Evolutionary conservation across 2,113 vertebrate species (phyloP).

Genomic region (Centropus bengalensis): DNA sequence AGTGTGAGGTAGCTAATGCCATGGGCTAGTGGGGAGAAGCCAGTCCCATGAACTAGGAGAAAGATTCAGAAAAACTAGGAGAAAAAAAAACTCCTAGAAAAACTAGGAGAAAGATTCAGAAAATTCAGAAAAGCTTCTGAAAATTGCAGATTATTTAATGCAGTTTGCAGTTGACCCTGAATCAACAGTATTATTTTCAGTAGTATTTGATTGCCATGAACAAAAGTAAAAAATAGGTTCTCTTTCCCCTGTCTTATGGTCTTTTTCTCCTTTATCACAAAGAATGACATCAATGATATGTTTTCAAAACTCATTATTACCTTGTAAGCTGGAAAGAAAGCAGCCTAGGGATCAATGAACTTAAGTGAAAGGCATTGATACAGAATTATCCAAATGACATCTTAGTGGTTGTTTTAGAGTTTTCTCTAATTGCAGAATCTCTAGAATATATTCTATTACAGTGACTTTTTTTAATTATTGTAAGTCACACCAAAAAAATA

Average conservation of each 20-base stretch:
- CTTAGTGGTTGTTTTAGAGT: neutral
- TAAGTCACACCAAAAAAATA: constrained; percentile 3
- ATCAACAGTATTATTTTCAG: neutral
- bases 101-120: too few species aligned
- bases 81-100: too few species aligned
- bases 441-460: neutral
- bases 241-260: neutral
- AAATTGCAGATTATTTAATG: neutral
- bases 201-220: neutral
- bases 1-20: neutral
- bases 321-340: neutral
- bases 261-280: neutral
- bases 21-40: neutral
- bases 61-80: neutral
- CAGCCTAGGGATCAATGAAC: neutral
- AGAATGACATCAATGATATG: neutral
- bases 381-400: neutral
- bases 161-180: neutral
- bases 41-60: neutral
- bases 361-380: neutral
- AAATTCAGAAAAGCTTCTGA: neutral
- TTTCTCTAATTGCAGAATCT: neutral
- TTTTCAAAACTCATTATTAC: neutral
- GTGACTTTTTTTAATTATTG: constrained; percentile 8
- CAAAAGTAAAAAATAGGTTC: neutral